These are phyloP conservation scores for Crossaster papposus DNA, from an alignment of 53 echinoderm and acorn worm species.

Conservation along the genomic window DNA sequence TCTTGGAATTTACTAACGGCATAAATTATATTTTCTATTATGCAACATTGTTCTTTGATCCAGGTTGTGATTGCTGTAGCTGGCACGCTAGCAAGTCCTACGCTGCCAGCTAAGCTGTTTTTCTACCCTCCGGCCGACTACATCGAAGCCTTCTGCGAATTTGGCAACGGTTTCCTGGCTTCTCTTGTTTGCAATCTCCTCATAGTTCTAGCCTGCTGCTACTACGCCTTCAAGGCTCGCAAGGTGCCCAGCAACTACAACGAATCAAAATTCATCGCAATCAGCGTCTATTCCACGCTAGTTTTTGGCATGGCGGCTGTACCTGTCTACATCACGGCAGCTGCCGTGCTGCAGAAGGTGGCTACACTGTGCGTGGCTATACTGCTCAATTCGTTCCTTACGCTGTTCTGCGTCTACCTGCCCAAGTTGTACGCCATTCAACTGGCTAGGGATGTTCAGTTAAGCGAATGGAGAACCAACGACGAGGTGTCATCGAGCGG, in stretches of 20 bases:
- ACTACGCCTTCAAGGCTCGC: conserved; percentile 56
- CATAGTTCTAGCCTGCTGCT: conserved; percentile 53
- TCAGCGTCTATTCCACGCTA: conserved; percentile 64
- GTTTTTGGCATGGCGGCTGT: conserved; percentile 58
- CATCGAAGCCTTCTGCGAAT: conserved; percentile 44
- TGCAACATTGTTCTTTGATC: not conserved
- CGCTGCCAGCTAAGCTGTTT: conserved; percentile 24
- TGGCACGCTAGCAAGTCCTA: not conserved
- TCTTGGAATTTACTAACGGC: no score
- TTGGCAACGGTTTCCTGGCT: conserved; percentile 40
- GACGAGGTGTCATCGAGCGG: not conserved
- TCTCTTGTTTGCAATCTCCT: conserved; percentile 43
- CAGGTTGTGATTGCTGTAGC: not conserved
- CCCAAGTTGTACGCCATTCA: conserved; percentile 65
- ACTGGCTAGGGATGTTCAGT: conserved; percentile 25
- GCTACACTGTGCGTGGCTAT: conserved; percentile 57
- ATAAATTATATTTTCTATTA: no score
- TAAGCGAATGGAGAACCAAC: conserved; percentile 8
- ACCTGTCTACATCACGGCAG: conserved; percentile 55
- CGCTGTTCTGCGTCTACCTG: conserved; percentile 58
- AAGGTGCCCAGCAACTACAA: conserved; percentile 51
- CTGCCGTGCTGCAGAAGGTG: conserved; percentile 36
- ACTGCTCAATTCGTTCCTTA: conserved; percentile 57
- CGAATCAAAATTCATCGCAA: conserved; percentile 57
- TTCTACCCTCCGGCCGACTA: conserved; percentile 24